Conservation (phyloP, 2,113 vertebrate genomes). For the Pedetes capensis region DNA sequence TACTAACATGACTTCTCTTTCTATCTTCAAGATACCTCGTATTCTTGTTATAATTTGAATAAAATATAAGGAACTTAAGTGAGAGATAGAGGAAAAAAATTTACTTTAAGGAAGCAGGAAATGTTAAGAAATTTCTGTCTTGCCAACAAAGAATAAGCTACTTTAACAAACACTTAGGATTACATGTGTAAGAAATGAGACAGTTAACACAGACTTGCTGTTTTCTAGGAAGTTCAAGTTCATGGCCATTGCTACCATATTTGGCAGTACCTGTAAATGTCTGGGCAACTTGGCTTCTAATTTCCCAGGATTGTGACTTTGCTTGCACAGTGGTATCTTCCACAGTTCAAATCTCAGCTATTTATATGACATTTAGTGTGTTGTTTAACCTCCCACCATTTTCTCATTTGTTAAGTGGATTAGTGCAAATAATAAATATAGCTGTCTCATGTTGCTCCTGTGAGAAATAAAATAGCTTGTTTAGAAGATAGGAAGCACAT, state of each 20-base stretch:
- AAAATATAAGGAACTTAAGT: not conserved
- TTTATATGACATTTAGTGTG: not conserved
- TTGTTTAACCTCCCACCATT: not conserved
- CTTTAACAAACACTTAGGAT: not conserved
- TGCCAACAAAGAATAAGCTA: not conserved
- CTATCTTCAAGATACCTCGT: not conserved
- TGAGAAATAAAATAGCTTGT: not conserved
- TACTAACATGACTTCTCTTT: not conserved
- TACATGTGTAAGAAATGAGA: not conserved
- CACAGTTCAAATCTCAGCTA: not conserved
- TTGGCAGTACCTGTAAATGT: not conserved
- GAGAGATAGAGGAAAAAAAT: not conserved
- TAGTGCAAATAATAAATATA: not conserved
- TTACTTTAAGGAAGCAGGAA: not conserved
- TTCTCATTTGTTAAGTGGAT: not conserved
- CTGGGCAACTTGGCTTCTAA: not conserved
- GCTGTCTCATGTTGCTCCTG: not conserved
- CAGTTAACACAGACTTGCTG: not conserved
- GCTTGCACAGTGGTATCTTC: not conserved
- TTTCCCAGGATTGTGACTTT: not conserved
- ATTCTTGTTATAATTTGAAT: not conserved
- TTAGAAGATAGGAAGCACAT: not conserved
- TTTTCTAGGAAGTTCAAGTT: not conserved
- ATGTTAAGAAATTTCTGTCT: not conserved
- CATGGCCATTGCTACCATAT: not conserved